These are phyloP conservation scores for Cydia pomonella DNA, from an alignment of 1,140 invertebrate genomes.

Conservation along the genomic window DNA sequence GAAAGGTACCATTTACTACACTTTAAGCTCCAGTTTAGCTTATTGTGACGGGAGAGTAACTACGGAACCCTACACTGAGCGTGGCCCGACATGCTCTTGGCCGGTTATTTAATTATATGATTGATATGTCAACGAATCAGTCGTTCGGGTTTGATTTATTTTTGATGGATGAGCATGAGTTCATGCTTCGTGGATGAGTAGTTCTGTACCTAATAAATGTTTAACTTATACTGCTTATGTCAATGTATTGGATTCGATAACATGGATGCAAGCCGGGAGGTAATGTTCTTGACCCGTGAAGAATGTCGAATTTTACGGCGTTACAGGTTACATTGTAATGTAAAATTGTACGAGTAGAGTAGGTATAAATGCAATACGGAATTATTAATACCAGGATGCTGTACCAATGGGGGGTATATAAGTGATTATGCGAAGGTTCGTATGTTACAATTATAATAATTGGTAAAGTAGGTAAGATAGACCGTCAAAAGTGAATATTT, in stretches of 20 bases:
- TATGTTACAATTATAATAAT: not conserved
- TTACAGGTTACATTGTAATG: constrained; percentile 3
- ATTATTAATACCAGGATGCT: not conserved
- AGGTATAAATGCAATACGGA: too few relatives aligned
- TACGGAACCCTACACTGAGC: too few relatives aligned
- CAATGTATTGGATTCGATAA: not conserved
- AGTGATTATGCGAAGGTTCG: not conserved
- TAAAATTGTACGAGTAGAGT: not conserved
- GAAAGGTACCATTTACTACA: too few relatives aligned
- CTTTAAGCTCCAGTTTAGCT: too few relatives aligned
- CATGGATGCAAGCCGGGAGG: not conserved
- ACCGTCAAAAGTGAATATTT: too few relatives aligned
- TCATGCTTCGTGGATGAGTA: not conserved
- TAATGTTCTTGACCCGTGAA: not conserved
- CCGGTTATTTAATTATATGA: constrained; percentile 22
- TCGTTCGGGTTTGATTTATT: not conserved
- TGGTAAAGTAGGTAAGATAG: too few relatives aligned
- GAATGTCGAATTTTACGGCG: not conserved
- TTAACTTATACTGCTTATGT: not conserved
- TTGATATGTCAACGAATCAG: not conserved
- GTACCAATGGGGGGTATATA: not conserved
- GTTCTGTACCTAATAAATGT: not conserved
- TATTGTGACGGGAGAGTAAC: too few relatives aligned
- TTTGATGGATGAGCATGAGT: not conserved
- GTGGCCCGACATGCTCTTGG: too few relatives aligned